A percentile compares a stretch with the other conserved stretches of the same genome.
Conservation (phyloP, 1,140 invertebrate genomes). For the Andrena cerasifolii region DNA sequence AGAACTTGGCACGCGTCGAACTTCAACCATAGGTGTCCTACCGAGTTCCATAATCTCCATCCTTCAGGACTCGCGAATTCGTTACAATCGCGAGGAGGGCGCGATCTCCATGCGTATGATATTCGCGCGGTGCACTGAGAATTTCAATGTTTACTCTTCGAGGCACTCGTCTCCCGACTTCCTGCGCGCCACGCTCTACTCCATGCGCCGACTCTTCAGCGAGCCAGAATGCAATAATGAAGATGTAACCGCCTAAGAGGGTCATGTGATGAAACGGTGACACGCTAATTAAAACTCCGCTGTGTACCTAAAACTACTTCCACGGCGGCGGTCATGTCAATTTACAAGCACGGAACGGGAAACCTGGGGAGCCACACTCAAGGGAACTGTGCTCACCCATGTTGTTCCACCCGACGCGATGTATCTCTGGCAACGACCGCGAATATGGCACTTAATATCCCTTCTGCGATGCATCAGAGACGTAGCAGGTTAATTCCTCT, state of each 20-base stretch:
- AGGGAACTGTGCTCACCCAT: constrained; percentile 23
- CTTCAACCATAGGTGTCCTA: constrained; percentile 6
- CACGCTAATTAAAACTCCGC: constrained; percentile 49
- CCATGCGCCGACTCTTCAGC: neutral
- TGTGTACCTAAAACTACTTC: constrained; percentile 30
- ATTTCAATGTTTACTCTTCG: constrained; percentile 18
- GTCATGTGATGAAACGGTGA: constrained; percentile 27
- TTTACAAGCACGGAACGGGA: constrained; percentile 1
- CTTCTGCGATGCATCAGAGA: neutral
- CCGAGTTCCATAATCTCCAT: constrained; percentile 7
- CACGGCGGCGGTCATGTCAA: constrained; percentile 2
- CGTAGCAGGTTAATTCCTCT: constrained; percentile 41
- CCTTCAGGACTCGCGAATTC: constrained; percentile 3
- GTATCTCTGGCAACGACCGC: constrained; percentile 31
- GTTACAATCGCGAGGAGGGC: neutral
- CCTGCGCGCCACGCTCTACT: constrained; percentile 14
- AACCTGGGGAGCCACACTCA: neutral
- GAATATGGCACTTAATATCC: constrained; percentile 61
- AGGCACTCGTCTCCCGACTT: neutral
- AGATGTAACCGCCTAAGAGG: constrained; percentile 40
- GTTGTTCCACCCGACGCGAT: constrained; percentile 27
- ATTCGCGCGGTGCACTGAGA: neutral
- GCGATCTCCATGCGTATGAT: neutral
- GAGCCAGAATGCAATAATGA: constrained; percentile 46
- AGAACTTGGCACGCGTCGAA: constrained; percentile 59